These are phyloP conservation scores for Magallana nippona DNA, from an alignment of 2,888 invertebrate species.

Conservation along the genomic window DNA sequence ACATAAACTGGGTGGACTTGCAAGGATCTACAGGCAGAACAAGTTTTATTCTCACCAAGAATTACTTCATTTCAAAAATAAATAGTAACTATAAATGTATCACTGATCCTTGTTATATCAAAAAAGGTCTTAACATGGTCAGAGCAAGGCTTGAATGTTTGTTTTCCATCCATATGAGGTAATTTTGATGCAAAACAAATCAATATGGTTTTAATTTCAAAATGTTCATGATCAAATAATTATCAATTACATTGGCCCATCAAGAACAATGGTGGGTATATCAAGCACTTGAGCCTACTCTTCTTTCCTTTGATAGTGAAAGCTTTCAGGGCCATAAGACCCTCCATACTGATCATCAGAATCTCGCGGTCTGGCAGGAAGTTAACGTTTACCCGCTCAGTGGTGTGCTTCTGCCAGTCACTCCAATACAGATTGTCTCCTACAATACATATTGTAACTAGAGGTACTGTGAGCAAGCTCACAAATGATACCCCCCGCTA, in stretches of 20 bases:
- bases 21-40: conserved; percentile 17
- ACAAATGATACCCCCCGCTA: no score
- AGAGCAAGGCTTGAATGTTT: no score
- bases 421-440: conserved; percentile 92
- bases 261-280: no score
- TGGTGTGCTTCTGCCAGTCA: conserved; percentile 91
- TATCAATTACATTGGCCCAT: neutral
- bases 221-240: neutral
- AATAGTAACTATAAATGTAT: no score
- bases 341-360: conserved; percentile 87
- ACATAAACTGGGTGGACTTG: conserved; percentile 53
- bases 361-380: conserved; percentile 87
- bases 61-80: conserved; percentile 41
- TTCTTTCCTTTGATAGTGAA: conserved; percentile 88
- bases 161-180: neutral
- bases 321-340: conserved; percentile 91
- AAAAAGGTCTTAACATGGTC: no score
- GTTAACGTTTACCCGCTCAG: conserved; percentile 88
- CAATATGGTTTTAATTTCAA: neutral
- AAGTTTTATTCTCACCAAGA: neutral
- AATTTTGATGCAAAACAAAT: conserved; percentile 3
- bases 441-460: conserved; percentile 64
- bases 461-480: no score
- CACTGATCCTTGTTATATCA: no score
- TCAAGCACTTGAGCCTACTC: conserved; percentile 58